phyloP scores from a whole-genome alignment of 2,888 invertebrate genomes.

The Tenthredo livida region DNA sequence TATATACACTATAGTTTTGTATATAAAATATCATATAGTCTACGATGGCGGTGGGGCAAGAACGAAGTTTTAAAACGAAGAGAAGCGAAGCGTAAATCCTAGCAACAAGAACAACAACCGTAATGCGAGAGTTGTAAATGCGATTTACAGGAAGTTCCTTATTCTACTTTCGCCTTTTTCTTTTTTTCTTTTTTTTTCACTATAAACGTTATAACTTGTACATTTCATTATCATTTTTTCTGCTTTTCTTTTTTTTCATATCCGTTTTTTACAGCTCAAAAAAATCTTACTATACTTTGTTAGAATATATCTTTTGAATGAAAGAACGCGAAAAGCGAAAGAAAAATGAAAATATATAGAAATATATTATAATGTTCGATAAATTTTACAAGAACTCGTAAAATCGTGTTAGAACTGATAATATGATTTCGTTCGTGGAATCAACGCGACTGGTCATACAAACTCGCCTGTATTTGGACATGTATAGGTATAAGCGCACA shows the following conservation, averaged over 20 bases:
- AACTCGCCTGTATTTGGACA: background rate
- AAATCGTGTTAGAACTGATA: background rate
- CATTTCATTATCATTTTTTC: background rate
- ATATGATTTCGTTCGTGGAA: background rate
- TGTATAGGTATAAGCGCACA: background rate
- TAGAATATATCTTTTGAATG: background rate
- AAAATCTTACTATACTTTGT: background rate
- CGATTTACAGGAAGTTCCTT: constrained; percentile 15
- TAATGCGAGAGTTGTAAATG: constrained; percentile 16
- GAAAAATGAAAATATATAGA: no score
- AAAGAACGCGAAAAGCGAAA: background rate
- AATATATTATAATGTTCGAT: background rate
- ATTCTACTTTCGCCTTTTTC: constrained; percentile 6
- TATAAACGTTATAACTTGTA: background rate
- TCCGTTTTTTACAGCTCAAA: background rate
- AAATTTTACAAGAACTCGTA: background rate
- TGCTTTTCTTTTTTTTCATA: background rate
- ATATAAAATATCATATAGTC: background rate
- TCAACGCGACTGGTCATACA: background rate
- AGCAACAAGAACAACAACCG: constrained; percentile 2
- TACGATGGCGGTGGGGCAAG: background rate
- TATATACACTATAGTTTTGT: background rate
- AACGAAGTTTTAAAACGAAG: background rate
- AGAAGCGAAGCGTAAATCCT: constrained; percentile 37
- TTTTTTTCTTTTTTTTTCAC: background rate